Base-by-base conservation (phyloP, 2,113 vertebrate genomes). In the Rhineura floridana region DNA sequence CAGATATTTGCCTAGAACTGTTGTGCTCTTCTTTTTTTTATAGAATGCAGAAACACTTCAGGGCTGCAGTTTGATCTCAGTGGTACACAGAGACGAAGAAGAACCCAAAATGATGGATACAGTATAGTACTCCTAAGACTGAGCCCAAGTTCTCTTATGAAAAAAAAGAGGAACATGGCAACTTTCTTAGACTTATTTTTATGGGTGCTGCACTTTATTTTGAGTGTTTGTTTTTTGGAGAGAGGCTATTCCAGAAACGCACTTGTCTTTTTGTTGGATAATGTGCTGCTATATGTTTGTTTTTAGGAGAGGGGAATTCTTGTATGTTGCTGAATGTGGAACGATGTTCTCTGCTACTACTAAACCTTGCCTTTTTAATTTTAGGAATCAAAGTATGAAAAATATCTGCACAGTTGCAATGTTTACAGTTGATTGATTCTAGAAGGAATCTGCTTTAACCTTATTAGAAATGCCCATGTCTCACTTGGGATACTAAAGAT, bases 171-270 rank as follows among this genome's bases (percentile, higher is more conserved):
- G 94, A 96, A 97, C 93, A 93, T 95, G 93, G 96, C 96, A 96
- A 95, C 96, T 95, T 96, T 97, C 94, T 96, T 96, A 97, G 96
- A 97, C 96, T 97, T 96, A 94, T 94, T 96, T 97, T 97, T 97
- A 97, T 97, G 97, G 97, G 98, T 98, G 96, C 97, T 98, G 98
- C 98, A 99, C 98, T 99, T 99, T 99, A 99, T 97, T 98, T 97
- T 96, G 96, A 0, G 55, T 91, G 94, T 96, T 93, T 42, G 84
- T 91, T 95, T 96, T 96, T 95, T 94, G 90, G 95, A 94, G 95
- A 85, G 94, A 93, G 93, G 77, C 44, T 86, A 92, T 95, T 94
- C 95, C 92, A 95, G 94, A 96, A 95, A 94, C 42, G 92, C 91
- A 87, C 62, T 76, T 96, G 88, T 95, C 93, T 89, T 96, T 93